Evolutionary conservation across 1,140 invertebrate species (phyloP).

Genomic region (Zaprionus africanus): DNA sequence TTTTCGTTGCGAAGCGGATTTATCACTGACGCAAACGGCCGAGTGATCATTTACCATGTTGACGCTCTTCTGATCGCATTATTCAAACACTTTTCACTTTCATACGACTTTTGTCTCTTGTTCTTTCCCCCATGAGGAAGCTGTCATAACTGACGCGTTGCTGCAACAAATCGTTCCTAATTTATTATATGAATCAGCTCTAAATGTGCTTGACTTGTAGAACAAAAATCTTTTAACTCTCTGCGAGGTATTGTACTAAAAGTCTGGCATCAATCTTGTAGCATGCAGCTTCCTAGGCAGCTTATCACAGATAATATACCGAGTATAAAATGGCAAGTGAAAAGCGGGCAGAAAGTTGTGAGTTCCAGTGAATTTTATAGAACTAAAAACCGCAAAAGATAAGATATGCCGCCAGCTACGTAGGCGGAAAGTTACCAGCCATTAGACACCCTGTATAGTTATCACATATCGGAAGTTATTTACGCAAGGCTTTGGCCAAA

Average conservation of each 20-base stretch:
- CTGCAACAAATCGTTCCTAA: slow-evolving; percentile 53
- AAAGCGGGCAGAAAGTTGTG: slow-evolving; percentile 20
- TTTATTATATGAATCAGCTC: slow-evolving; percentile 46
- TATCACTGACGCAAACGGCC: slow-evolving; percentile 36
- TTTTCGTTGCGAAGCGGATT: slow-evolving; percentile 9
- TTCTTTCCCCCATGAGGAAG: slow-evolving; percentile 13
- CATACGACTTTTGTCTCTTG: background rate
- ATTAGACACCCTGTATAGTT: slow-evolving; percentile 43
- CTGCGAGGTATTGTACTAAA: slow-evolving; percentile 20
- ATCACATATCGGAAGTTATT: slow-evolving; percentile 64
- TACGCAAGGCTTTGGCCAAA: slow-evolving; percentile 44
- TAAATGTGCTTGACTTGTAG: background rate
- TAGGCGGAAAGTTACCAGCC: slow-evolving; percentile 42
- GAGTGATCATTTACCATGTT: slow-evolving; percentile 36
- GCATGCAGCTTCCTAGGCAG: slow-evolving; percentile 31
- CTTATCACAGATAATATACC: slow-evolving; percentile 37
- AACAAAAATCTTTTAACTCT: background rate
- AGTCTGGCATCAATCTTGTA: slow-evolving; percentile 57
- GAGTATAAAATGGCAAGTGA: slow-evolving; percentile 4
- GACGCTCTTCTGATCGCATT: slow-evolving; percentile 47
- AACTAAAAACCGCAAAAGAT: slow-evolving; percentile 22
- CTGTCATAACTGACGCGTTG: slow-evolving; percentile 50
- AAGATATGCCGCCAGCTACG: slow-evolving; percentile 37
- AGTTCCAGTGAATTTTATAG: slow-evolving; percentile 1
- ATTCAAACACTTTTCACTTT: slow-evolving; percentile 46